Evolutionary conservation across 2,888 invertebrate genomes (phyloP), one percentile per base, ranked within the genome.

Genomic region (Eucera pruinosa): DNA sequence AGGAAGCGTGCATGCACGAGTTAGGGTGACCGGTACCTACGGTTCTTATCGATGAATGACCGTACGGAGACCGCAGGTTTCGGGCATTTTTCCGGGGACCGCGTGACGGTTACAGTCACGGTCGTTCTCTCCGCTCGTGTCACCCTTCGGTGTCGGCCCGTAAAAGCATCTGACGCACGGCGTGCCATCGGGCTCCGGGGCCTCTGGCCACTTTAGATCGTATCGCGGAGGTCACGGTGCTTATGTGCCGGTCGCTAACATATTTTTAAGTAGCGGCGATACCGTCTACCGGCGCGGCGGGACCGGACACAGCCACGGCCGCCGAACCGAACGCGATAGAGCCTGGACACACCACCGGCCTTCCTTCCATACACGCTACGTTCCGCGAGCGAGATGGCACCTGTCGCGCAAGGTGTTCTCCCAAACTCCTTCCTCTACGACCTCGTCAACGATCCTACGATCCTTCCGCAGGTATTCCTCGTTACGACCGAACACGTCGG

Each of bases 141-240:
- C 77, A 68, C 73, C 77, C 80, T 58, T 58, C 74, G 66, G 50
- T 52, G 66, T 71, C 71, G 69, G 58, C 55, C 69, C 62, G 83
- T 72, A 65, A 70, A 80, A 82, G 90, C 90, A 90, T 89, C 89
- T 90, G 91, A 91, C 90, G 89, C 84, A 83, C 83, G 82, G 81
- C 76, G 82, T 65, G 70, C 72, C 80, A 77, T 70, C 71, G 67
- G 77, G 57, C 81, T 43, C 50, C n/a, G n/a, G 36, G 77, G 77
- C 70, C 11, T 15, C 30, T 81, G 64, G 61, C 52, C 78, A 79
- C 84, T 90, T 87, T 84, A 91, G 92, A 92, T 92, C 86, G 73
- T 92, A 92, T 92, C 91, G 85, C 87, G 86, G 89, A 91, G 91
- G 92, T 92, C 92, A 92, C 90, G 91, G 91, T 91, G 89, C 90